These are phyloP conservation scores for Oscheius sp. DNA, from an alignment of 1,140 invertebrate genomes.

Conservation along the genomic window DNA sequence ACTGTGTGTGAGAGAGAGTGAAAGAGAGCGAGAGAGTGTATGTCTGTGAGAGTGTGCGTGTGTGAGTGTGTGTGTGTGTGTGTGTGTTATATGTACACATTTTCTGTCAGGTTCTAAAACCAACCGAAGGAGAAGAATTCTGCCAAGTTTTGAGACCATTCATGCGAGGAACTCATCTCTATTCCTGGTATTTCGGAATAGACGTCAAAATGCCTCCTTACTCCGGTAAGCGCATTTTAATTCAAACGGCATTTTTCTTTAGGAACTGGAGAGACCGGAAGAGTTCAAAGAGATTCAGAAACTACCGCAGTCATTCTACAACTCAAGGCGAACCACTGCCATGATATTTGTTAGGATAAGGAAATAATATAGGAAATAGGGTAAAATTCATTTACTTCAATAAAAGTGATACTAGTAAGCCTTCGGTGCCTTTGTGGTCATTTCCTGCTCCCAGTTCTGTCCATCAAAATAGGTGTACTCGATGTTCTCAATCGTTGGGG, in stretches of 20 bases:
- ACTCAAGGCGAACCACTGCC: conserved; percentile 29
- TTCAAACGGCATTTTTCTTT: neutral
- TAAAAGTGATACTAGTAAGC: conserved; percentile 16
- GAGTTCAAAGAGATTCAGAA: conserved; percentile 20
- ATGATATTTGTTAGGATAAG: conserved; percentile 28
- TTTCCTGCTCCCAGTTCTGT: conserved; percentile 64
- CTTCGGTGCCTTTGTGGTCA: conserved; percentile 48
- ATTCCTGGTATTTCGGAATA: conserved; percentile 32
- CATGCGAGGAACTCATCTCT: conserved; percentile 30
- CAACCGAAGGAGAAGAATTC: conserved; percentile 34
- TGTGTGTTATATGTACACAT: too few species aligned
- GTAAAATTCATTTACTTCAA: neutral
- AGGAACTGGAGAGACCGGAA: neutral
- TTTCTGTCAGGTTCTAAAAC: conserved; percentile 12
- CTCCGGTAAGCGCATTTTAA: neutral
- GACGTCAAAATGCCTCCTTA: conserved; percentile 10
- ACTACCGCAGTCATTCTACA: conserved; percentile 24
- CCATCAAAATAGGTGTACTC: conserved; percentile 63
- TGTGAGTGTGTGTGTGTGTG: too few species aligned
- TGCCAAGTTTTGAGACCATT: conserved; percentile 33
- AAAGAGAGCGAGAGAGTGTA: too few species aligned
- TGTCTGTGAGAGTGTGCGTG: too few species aligned
- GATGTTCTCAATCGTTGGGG: conserved; percentile 61
- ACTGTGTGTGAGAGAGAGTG: too few species aligned
- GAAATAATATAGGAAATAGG: too few species aligned